Conservation (phyloP, 2,888 invertebrate species). For the Tridacna crocea region DNA sequence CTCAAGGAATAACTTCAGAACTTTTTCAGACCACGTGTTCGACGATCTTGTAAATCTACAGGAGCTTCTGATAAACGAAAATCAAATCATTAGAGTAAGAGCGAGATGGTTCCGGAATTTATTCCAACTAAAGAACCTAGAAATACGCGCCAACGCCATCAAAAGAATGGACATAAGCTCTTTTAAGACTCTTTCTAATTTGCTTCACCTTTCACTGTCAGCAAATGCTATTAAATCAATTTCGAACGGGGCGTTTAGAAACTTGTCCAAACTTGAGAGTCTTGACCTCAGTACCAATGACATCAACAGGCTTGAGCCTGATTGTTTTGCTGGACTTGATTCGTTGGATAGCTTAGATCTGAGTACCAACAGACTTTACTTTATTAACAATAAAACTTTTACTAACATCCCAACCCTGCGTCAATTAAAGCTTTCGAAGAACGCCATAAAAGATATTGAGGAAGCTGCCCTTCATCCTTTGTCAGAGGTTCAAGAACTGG, state of each 20-base stretch:
- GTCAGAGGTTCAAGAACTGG: slow-evolving; percentile 57
- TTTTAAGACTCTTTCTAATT: slow-evolving; percentile 59
- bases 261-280: slow-evolving; percentile 58
- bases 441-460: slow-evolving; percentile 63
- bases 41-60: slow-evolving; percentile 55
- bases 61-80: slow-evolving; percentile 66
- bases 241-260: slow-evolving; percentile 87
- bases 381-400: slow-evolving; percentile 65
- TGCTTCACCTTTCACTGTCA: slow-evolving; percentile 65
- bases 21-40: slow-evolving; percentile 65
- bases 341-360: slow-evolving; percentile 65
- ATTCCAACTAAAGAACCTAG: slow-evolving; percentile 56
- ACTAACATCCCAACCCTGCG: slow-evolving; percentile 47
- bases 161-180: slow-evolving; percentile 62
- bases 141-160: slow-evolving; percentile 66
- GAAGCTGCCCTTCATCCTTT: slow-evolving; percentile 60
- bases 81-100: slow-evolving; percentile 61
- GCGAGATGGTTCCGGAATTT: slow-evolving; percentile 67
- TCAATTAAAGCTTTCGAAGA: slow-evolving; percentile 65
- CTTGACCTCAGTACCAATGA: slow-evolving; percentile 73
- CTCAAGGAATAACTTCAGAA: slow-evolving; percentile 66
- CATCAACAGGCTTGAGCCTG: slow-evolving; percentile 62
- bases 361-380: slow-evolving; percentile 64
- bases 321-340: slow-evolving; percentile 62
- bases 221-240: slow-evolving; percentile 65